Evolutionary conservation across 1,140 invertebrate species (phyloP).

Genomic region (Archegozetes longisetosus): DNA sequence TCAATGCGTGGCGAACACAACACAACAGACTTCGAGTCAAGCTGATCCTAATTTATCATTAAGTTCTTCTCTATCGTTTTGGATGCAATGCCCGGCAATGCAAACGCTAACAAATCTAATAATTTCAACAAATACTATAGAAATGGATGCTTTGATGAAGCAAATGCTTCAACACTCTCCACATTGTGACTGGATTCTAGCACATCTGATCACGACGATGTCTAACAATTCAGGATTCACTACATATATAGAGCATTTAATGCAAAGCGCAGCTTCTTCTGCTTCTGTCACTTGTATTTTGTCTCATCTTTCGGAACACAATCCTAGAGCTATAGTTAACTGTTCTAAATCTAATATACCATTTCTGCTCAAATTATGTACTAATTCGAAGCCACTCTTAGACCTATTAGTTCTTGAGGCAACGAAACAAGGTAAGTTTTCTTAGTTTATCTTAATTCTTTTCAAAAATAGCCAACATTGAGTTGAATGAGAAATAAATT

Average conservation of each 20-base stretch:
- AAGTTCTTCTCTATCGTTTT: constrained; percentile 1
- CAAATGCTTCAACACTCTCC: constrained; percentile 9
- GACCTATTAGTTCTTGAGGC: constrained; percentile 9
- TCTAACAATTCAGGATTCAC: constrained; percentile 8
- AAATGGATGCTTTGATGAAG: not conserved
- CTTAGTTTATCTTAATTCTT: no score
- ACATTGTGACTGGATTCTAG: constrained; percentile 15
- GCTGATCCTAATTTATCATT: constrained; percentile 1
- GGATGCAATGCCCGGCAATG: constrained; percentile 15
- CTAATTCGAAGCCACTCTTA: constrained; percentile 13
- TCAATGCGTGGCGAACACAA: not conserved
- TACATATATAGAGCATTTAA: constrained; percentile 10
- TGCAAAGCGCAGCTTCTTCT: constrained; percentile 4
- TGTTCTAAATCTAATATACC: constrained; percentile 13
- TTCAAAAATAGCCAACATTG: not conserved
- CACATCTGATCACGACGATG: constrained; percentile 7
- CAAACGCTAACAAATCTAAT: constrained; percentile 3
- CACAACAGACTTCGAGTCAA: not conserved
- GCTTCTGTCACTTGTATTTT: constrained; percentile 9
- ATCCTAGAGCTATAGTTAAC: constrained; percentile 16
- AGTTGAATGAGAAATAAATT: not conserved
- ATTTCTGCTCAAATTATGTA: constrained; percentile 12
- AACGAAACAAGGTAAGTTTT: constrained; percentile 7
- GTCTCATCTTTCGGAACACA: constrained; percentile 16
- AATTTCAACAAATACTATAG: not conserved